A percentile compares a stretch with the other conserved stretches of the same genome.
Conservation (phyloP, 2,113 vertebrate species). For the Gallinago undulata region DNA sequence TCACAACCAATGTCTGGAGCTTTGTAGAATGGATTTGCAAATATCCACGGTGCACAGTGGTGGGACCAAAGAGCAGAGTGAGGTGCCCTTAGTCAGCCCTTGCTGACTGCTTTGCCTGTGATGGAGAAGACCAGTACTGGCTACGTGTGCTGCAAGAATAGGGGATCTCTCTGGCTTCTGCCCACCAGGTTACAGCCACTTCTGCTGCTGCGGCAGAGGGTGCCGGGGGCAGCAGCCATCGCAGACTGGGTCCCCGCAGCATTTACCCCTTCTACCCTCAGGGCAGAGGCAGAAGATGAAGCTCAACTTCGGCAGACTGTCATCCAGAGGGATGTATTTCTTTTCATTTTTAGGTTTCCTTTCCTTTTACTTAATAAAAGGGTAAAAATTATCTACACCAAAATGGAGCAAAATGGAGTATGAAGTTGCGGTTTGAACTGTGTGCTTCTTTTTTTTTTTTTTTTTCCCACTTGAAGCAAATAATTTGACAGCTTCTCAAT, state of each 20-base stretch:
- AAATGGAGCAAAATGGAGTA: neutral
- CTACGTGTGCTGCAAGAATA: neutral
- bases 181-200: neutral
- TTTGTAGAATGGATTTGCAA: neutral
- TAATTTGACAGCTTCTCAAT: neutral
- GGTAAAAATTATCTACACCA: neutral
- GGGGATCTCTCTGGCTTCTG: neutral
- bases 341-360: neutral
- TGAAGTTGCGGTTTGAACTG: neutral
- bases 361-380: neutral
- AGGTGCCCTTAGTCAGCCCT: neutral
- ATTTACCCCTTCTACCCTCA: too few relatives aligned
- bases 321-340: neutral
- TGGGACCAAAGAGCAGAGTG: neutral
- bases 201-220: neutral
- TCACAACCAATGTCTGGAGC: neutral
- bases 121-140: neutral
- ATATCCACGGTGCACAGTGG: neutral
- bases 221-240: neutral
- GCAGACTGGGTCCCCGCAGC: neutral
- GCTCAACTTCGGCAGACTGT: neutral
- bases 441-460: too few relatives aligned
- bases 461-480: neutral
- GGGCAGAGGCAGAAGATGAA: neutral
- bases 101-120: neutral